A percentile compares a stretch with the other conserved stretches of the same genome.
These are phyloP conservation scores for Labroides dimidiatus DNA, from an alignment of 2,797 vertebrate genomes.

Conservation along the genomic window DNA sequence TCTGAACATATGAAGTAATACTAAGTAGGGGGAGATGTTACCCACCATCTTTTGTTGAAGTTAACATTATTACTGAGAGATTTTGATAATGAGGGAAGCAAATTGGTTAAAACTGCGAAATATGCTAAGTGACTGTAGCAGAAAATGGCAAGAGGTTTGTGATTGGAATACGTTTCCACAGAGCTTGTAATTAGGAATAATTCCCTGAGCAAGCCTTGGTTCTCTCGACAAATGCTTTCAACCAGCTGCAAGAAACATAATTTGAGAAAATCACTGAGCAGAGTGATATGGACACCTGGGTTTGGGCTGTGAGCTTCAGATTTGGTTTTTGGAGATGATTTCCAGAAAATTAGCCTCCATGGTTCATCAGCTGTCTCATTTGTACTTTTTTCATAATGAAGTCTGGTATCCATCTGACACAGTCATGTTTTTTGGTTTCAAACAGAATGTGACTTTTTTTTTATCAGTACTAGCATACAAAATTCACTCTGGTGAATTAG, in stretches of 20 bases:
- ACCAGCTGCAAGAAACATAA: slow-evolving; percentile 37
- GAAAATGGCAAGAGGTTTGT: slow-evolving; percentile 17
- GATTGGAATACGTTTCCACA: slow-evolving; percentile 24
- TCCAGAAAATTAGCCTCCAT: slow-evolving; percentile 17
- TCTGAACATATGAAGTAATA: too few species aligned
- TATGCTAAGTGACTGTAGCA: slow-evolving; percentile 6
- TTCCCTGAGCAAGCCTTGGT: slow-evolving; percentile 25
- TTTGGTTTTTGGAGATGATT: slow-evolving; percentile 19
- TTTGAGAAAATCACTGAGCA: slow-evolving; percentile 32
- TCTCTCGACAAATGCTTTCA: slow-evolving; percentile 14
- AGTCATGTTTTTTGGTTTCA: too few species aligned
- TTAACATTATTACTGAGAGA: not conserved
- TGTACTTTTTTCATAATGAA: slow-evolving; percentile 4
- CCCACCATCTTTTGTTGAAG: too few species aligned
- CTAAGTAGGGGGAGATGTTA: too few species aligned
- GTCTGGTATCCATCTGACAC: not conserved
- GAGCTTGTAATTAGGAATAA: slow-evolving; percentile 40
- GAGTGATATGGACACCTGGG: slow-evolving; percentile 41
- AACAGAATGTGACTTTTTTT: too few species aligned
- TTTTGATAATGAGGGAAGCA: not conserved
- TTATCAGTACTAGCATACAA: too few species aligned
- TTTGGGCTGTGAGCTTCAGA: slow-evolving; percentile 11
- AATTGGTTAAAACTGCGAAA: slow-evolving; percentile 1
- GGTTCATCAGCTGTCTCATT: slow-evolving; percentile 7
- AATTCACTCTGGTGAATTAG: not conserved